Conservation (phyloP, 1,140 invertebrate species). For the Ptiloglossa arizonensis region DNA sequence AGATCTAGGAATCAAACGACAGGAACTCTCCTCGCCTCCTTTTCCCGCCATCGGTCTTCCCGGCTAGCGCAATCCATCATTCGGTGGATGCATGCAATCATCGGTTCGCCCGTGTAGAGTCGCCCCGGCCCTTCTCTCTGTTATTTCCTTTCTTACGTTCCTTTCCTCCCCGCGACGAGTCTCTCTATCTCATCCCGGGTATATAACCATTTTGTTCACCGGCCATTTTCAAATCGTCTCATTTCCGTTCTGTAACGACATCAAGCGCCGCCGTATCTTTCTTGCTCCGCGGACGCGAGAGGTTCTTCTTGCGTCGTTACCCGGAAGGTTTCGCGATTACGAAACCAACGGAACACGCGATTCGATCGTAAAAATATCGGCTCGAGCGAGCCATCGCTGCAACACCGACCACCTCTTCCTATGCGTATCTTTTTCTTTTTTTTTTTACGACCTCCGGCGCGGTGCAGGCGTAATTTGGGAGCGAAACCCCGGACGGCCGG, state of each 20-base stretch:
- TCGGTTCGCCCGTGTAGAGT: constrained; percentile 31
- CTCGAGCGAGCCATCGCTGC: too few relatives aligned
- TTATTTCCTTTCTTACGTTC: constrained; percentile 13
- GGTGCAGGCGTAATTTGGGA: constrained; percentile 2
- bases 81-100: constrained; percentile 51
- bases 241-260: constrained; percentile 63
- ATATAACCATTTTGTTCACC: constrained; percentile 13
- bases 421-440: too few relatives aligned
- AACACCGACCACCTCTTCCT: too few relatives aligned
- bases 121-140: constrained; percentile 17
- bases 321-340: constrained; percentile 21
- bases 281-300: neutral
- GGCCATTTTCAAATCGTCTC: constrained; percentile 56
- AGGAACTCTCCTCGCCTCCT: constrained; percentile 47
- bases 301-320: constrained; percentile 18
- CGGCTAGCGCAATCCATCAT: constrained; percentile 52
- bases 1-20: constrained; percentile 58
- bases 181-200: neutral
- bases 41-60: constrained; percentile 44
- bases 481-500: neutral
- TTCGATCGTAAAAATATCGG: constrained; percentile 33
- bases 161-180: neutral
- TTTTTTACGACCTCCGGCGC: neutral
- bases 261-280: constrained; percentile 27
- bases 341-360: constrained; percentile 37